A percentile compares a stretch with the other conserved stretches of the same genome.
Conservation (phyloP, 2,888 invertebrate genomes). For the Tenodera sinensis region DNA sequence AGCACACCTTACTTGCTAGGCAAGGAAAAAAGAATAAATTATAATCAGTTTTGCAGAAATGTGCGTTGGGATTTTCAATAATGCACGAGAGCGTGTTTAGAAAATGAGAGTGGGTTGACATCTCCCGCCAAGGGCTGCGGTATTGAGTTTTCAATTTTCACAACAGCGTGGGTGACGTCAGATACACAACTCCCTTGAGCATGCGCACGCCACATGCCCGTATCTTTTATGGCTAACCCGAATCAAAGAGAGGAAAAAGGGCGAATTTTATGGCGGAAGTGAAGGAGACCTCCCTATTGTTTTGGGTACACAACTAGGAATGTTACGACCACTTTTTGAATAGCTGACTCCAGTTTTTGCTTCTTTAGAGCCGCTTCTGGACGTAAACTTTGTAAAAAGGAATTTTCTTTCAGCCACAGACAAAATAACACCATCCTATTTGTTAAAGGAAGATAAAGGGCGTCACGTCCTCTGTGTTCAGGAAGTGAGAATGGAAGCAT, state of each 20-base stretch:
- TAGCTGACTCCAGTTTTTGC: neutral
- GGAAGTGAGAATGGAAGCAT: neutral
- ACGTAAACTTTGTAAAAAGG: neutral
- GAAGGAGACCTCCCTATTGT: neutral
- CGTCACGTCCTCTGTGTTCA: neutral
- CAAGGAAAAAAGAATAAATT: neutral
- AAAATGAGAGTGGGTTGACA: neutral
- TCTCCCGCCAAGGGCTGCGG: neutral
- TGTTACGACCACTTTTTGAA: neutral
- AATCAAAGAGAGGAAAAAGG: neutral
- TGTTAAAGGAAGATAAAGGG: no score
- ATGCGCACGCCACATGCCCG: neutral
- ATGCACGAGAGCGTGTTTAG: neutral
- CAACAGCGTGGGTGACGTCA: neutral
- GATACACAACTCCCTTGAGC: neutral
- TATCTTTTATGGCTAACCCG: neutral
- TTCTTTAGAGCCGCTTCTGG: neutral
- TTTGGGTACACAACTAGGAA: neutral
- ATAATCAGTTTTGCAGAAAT: neutral
- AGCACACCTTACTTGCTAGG: no score
- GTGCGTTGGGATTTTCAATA: neutral
- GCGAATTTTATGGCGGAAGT: neutral
- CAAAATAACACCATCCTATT: no score
- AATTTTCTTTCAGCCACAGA: neutral
- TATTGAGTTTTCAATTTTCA: neutral